phyloP scores from a whole-genome alignment of 2,888 invertebrate genomes.

The Merodon equestris region DNA sequence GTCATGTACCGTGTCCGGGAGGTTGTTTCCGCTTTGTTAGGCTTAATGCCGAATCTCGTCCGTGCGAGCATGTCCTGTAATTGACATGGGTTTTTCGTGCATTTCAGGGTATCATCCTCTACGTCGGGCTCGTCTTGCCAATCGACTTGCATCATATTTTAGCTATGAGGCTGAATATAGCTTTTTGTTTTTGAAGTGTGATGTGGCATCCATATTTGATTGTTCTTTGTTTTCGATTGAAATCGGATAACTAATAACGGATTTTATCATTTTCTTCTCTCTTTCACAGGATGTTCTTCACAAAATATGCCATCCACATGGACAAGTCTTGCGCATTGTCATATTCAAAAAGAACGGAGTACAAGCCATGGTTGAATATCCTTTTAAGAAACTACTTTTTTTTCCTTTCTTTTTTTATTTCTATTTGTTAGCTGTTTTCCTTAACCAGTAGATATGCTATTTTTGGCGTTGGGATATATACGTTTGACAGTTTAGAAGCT shows the following conservation, averaged over 20 bases:
- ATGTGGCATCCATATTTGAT: too few species aligned
- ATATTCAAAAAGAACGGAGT: constrained; percentile 99
- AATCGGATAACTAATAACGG: constrained; percentile 19
- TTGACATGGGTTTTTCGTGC: too few species aligned
- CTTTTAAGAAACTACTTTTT: constrained; percentile 82
- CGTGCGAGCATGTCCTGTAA: too few species aligned
- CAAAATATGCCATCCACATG: constrained; percentile 97
- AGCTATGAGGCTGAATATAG: too few species aligned
- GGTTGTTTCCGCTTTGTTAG: too few species aligned
- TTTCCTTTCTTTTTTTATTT: constrained; percentile 26
- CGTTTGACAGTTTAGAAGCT: constrained; percentile 95
- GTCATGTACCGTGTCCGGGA: too few species aligned
- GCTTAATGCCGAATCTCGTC: too few species aligned
- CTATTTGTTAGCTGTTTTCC: constrained; percentile 77
- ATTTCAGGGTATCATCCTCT: too few species aligned
- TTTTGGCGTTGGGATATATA: constrained; percentile 73
- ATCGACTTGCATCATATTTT: too few species aligned
- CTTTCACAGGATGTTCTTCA: constrained; percentile 97
- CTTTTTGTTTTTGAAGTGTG: too few species aligned
- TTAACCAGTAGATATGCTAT: constrained; percentile 80
- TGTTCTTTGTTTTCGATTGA: too few species aligned
- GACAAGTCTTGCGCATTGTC: constrained; percentile 97
- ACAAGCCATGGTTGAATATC: constrained; percentile 99
- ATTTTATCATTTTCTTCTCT: constrained; percentile 69
- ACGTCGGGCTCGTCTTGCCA: too few species aligned